Evolutionary conservation across 2,113 vertebrate species (phyloP).

Genomic region (Talpa occidentalis): DNA sequence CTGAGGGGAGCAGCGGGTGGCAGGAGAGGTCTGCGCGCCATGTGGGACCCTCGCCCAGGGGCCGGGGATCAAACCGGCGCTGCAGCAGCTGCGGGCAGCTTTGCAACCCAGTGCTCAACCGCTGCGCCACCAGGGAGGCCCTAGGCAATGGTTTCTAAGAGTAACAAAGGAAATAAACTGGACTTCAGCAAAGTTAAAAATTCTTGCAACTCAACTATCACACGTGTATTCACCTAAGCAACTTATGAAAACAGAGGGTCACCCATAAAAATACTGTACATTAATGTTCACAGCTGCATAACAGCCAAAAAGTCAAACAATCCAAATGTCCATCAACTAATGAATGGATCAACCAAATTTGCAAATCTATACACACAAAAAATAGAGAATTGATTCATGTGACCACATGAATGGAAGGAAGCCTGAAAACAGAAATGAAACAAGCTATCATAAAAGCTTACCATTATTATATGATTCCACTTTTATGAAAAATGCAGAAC

Average conservation of each 20-base stretch:
- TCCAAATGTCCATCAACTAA: background rate
- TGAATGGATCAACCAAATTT: background rate
- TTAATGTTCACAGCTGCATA: background rate
- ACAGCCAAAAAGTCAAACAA: background rate
- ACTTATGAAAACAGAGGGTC: background rate
- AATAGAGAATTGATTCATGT: rapidly evolving
- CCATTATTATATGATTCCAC: rapidly evolving
- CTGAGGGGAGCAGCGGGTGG: no score
- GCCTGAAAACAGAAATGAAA: background rate
- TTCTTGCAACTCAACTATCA: background rate
- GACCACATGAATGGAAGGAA: background rate
- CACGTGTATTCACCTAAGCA: background rate
- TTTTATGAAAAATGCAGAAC: rapidly evolving
- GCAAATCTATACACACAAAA: no score
- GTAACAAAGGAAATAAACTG: background rate
- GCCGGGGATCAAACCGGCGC: no score
- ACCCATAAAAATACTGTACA: background rate
- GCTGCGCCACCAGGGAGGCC: no score
- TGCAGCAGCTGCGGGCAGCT: no score
- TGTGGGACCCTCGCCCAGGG: no score
- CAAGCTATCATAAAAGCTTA: no score
- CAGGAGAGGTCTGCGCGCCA: no score
- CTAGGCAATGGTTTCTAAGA: background rate
- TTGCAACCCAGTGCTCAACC: no score
- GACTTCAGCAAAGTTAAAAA: background rate